A percentile compares a stretch with the other conserved stretches of the same genome.
phyloP scores from a whole-genome alignment of 1,140 invertebrate species.

The Sycophaga agraensis region DNA sequence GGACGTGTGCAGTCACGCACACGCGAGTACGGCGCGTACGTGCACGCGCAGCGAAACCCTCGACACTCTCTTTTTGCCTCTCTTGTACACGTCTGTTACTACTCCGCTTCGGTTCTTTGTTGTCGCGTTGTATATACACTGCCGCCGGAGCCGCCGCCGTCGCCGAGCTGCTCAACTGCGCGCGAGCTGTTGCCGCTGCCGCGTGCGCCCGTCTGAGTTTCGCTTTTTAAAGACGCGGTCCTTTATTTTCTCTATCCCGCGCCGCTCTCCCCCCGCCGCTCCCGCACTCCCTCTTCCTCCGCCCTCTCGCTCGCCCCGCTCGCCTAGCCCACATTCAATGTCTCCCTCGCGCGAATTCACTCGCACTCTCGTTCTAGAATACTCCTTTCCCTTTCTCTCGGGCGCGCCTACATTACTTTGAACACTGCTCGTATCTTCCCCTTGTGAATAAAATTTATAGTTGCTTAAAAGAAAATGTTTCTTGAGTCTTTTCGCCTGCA shows the following conservation, averaged over 20 bases:
- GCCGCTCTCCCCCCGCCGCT: background rate
- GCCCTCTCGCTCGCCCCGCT: no score
- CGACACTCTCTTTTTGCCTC: slow-evolving; percentile 36
- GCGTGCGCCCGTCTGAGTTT: slow-evolving; percentile 34
- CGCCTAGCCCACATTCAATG: no score
- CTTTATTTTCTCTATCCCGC: slow-evolving; percentile 6
- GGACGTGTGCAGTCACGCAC: background rate
- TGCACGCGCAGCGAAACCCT: slow-evolving; percentile 31
- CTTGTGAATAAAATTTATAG: no score
- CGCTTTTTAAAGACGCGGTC: slow-evolving; percentile 20
- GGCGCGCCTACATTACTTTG: no score
- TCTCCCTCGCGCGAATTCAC: background rate
- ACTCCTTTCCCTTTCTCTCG: background rate
- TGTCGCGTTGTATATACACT: slow-evolving; percentile 29
- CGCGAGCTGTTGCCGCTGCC: slow-evolving; percentile 17
- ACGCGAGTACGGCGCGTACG: slow-evolving; percentile 27
- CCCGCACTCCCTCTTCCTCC: no score
- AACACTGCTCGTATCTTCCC: no score
- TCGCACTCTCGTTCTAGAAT: background rate
- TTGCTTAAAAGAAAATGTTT: no score
- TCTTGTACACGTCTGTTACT: slow-evolving; percentile 14
- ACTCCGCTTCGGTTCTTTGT: slow-evolving; percentile 34
- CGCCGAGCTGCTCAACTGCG: background rate
- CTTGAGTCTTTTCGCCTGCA: no score
- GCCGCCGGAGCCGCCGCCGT: no score